Base-by-base conservation (phyloP, 2,888 invertebrate species). In the Dryadula phaetusa region DNA sequence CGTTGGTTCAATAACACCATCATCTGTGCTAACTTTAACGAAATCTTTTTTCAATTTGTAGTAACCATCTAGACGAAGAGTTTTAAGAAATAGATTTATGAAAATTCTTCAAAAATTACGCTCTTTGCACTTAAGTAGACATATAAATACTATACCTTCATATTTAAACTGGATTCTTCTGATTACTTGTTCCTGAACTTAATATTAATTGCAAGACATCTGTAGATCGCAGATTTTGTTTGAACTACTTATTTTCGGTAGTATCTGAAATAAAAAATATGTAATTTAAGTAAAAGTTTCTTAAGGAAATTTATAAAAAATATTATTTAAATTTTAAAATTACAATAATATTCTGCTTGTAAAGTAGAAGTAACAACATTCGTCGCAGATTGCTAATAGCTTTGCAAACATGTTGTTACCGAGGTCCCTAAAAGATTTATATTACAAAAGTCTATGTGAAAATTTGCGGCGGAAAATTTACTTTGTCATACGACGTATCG, bases 401-500 rank as follows among this genome's bases (percentile, higher is more conserved):
- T 80, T 80, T 79, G 84, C 84, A 87, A 88, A 88, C 87, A 86
- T 80, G 78, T 83, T 79, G 78, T 85, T 67, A 62, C 58, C 32
- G 37, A 52, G 46, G 46, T 28, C 64, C 42, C 64, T 67, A 84
- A 83, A 80, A 81, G 75, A 78, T 79, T 77, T 76, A 72, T 76
- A 76, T 72, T 79, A 78, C 74, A 72, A 81, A 75, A 72, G 76
- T 70, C 75, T 77, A 70, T 67, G 75, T 67, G 82, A 85, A 88
- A 88, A 86, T 87, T 87, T 82, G 80, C 82, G 76, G 78, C 77
- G 80, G 73, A 86, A 89, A 87, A 85, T 84, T 81, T 76, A 77
- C 78, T 72, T 79, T 74, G 76, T 79, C 83, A 86, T 92, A 90
- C 84, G 92, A 88, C 92, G 82, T 92, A 87, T 87, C 79, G 86